A percentile compares a stretch with the other conserved stretches of the same genome.
Conservation (phyloP, 2,113 vertebrate genomes). For the Gymnarchus niloticus region DNA sequence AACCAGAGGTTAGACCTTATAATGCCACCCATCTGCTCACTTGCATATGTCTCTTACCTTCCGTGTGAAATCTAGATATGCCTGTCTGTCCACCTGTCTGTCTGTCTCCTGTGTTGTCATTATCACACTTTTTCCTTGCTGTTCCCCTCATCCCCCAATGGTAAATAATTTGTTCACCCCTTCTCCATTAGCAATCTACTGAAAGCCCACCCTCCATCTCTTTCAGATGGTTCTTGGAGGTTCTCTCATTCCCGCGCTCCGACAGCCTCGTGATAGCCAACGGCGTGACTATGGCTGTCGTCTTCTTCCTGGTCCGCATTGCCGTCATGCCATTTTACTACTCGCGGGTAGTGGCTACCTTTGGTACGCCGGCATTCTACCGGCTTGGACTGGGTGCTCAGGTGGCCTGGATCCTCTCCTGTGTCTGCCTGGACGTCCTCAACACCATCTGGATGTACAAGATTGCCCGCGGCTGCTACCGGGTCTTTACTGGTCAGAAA, state of each 20-base stretch:
- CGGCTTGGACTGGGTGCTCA: conserved; percentile 64
- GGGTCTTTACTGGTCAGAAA: conserved; percentile 48
- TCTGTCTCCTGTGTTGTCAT: neutral
- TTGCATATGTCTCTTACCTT: neutral
- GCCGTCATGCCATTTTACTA: conserved; percentile 74
- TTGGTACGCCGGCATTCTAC: conserved; percentile 62
- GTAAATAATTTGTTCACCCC: neutral
- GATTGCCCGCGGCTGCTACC: conserved; percentile 66
- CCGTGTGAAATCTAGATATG: neutral
- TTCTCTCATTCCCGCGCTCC: conserved; percentile 59
- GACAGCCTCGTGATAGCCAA: conserved; percentile 61
- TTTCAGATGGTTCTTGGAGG: conserved; percentile 71
- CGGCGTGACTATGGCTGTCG: conserved; percentile 62
- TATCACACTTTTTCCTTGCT: neutral
- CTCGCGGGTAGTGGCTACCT: conserved; percentile 62
- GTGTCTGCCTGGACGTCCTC: conserved; percentile 64
- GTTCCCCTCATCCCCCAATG: neutral
- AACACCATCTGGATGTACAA: conserved; percentile 71
- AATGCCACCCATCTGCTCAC: neutral
- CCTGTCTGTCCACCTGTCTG: neutral
- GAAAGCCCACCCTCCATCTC: neutral
- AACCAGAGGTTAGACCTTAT: conserved; percentile 48
- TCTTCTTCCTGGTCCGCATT: conserved; percentile 70
- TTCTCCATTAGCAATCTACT: neutral
- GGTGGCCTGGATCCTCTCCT: conserved; percentile 69